Evolutionary conservation across 2,888 invertebrate genomes (phyloP).

Genomic region (Ophioninae sp.): DNA sequence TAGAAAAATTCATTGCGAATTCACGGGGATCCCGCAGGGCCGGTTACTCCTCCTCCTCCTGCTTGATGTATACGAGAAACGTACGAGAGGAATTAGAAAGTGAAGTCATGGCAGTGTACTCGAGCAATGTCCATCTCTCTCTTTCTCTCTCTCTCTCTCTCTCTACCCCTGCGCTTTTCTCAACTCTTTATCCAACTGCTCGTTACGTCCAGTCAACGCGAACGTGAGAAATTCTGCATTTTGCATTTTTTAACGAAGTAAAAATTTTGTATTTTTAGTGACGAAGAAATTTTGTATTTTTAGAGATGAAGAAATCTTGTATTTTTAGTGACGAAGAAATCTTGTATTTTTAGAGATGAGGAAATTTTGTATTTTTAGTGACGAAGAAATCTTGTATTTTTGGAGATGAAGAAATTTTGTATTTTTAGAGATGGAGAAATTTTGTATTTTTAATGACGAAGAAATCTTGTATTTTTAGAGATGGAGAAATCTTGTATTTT

Average conservation of each 20-base stretch:
- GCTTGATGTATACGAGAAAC: constrained; percentile 41
- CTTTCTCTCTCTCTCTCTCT: neutral
- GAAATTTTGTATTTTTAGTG: neutral
- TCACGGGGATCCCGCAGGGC: constrained; percentile 39
- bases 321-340: neutral
- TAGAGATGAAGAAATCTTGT: too few relatives aligned
- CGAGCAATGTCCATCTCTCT: constrained; percentile 33
- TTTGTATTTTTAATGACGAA: too few relatives aligned
- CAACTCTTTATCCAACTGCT: constrained; percentile 1
- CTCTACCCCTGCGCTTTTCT: neutral
- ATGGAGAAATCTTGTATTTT: too few relatives aligned
- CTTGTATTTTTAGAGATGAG: too few relatives aligned
- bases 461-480: too few relatives aligned
- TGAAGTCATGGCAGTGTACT: constrained; percentile 36
- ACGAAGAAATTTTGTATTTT: neutral
- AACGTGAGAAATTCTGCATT: constrained; percentile 7
- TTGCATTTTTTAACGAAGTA: too few relatives aligned
- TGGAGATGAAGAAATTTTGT: neutral
- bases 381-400: too few relatives aligned
- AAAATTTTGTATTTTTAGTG: neutral
- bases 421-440: too few relatives aligned
- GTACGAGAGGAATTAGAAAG: constrained; percentile 58
- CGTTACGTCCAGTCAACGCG: constrained; percentile 13
- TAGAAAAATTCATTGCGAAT: constrained; percentile 46
- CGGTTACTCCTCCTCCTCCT: constrained; percentile 43